Percentiles rank a stretch among this genome's conserved stretches.
Conservation (phyloP, 64 coral and sea anemone species). For the Astreopora myriophthalma region DNA sequence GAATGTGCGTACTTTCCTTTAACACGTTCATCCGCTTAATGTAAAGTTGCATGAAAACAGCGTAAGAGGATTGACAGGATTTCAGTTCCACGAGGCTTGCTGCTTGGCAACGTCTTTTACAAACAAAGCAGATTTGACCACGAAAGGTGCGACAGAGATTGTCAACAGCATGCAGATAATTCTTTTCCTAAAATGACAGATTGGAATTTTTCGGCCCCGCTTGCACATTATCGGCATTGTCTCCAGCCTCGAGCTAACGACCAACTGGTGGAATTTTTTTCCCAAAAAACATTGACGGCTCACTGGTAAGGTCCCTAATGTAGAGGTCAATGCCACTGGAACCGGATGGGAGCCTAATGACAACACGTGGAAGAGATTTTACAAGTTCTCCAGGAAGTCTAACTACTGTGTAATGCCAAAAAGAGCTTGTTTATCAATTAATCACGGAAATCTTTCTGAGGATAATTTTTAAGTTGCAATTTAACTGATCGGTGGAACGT, state of each 20-base stretch:
- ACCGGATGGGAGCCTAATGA: neutral
- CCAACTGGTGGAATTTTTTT: neutral
- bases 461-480: neutral
- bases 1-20: neutral
- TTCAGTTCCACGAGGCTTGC: neutral
- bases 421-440: neutral
- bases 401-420: neutral
- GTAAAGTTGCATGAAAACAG: neutral
- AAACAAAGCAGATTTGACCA: neutral
- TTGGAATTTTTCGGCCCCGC: neutral
- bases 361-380: neutral
- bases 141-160: neutral
- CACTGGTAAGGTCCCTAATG: neutral
- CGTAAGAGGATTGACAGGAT: neutral
- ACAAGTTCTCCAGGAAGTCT: neutral
- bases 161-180: neutral
- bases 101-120: neutral
- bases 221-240: neutral
- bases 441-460: neutral
- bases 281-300: neutral
- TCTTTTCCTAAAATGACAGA: too few species aligned
- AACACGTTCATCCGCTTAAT: neutral
- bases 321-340: neutral
- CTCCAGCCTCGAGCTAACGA: neutral
- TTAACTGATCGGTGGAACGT: neutral